Conservation (phyloP, 2,797 vertebrate genomes). For the Poecilia gillii region DNA sequence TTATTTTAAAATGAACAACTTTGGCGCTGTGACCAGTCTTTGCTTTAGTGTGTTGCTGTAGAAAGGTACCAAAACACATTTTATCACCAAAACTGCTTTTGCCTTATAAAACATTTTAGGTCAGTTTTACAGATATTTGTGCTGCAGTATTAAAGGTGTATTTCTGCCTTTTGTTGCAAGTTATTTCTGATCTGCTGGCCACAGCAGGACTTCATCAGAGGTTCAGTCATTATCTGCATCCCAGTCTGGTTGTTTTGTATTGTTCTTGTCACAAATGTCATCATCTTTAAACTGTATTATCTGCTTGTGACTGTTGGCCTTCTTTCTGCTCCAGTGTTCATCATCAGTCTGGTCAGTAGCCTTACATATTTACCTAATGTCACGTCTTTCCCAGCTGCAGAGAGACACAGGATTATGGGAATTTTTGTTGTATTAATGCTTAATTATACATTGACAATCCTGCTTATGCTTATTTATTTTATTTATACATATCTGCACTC, state of each 20-base stretch:
- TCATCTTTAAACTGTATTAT: neutral
- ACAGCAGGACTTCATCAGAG: neutral
- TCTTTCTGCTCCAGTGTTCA: neutral
- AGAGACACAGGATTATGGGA: neutral
- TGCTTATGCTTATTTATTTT: neutral
- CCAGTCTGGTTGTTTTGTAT: neutral
- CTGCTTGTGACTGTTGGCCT: neutral
- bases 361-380: neutral
- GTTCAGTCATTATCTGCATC: neutral
- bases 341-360: neutral
- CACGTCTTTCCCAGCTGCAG: neutral
- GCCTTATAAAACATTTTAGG: neutral
- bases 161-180: neutral
- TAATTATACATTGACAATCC: neutral
- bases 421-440: neutral
- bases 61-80: neutral
- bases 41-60: neutral
- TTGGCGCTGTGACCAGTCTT: neutral
- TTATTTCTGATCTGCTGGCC: neutral
- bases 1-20: neutral
- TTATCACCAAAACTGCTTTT: neutral
- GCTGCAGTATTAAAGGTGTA: neutral
- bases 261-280: neutral
- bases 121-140: neutral
- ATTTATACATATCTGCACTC: neutral